Evolutionary conservation across 2,797 vertebrate genomes (phyloP), one percentile per base, ranked within the genome.

Genomic region (Girardinus metallicus): DNA sequence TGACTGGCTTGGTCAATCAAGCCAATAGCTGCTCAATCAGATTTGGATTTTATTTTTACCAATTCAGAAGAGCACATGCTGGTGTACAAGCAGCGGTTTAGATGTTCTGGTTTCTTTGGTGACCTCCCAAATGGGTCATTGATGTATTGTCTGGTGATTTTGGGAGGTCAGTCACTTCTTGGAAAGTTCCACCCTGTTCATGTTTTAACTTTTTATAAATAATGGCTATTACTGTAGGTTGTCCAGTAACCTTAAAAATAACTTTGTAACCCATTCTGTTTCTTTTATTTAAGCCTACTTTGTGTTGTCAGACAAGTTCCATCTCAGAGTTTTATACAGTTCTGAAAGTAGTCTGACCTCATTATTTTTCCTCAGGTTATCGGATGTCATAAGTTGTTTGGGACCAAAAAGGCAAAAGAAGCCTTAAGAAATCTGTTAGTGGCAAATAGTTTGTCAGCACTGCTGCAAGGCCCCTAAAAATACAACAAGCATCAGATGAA

Each of bases 401-500:
- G 41, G 41, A 15, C 39, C 23, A n/a, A 44, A n/a, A 44, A 44
- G 12, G 23, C 26, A n/a, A 44, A 71, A 26, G 2, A 53, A 3
- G 0, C 23, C 66, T 11, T 12, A 68, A 68, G 66, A 43, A 70
- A 71, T 44, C 6, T 44, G 2, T n/a, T 2, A n/a, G 11, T 1
- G 39, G 23, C 5, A 43, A n/a, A n/a, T n/a, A n/a, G 8, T 34
- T 68, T 70, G 1, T n/a, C 8, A 23, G 23, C 39, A 15, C 23
- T 12, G 11, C 66, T 44, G 41, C 26, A 43, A 41, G 26, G 7
- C 39, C 79, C 47, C 76, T 79, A 73, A 73, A 74, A 85, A 81
- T 79, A 81, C 80, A 68, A 7, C 0, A 31, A 4, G 71, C 55
- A 76, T 87, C 86, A 92, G 86, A 88, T 87, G 81, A 83, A 84